Evolutionary conservation across 2,113 vertebrate genomes (phyloP).

Genomic region (Gallinago paraguaiae): DNA sequence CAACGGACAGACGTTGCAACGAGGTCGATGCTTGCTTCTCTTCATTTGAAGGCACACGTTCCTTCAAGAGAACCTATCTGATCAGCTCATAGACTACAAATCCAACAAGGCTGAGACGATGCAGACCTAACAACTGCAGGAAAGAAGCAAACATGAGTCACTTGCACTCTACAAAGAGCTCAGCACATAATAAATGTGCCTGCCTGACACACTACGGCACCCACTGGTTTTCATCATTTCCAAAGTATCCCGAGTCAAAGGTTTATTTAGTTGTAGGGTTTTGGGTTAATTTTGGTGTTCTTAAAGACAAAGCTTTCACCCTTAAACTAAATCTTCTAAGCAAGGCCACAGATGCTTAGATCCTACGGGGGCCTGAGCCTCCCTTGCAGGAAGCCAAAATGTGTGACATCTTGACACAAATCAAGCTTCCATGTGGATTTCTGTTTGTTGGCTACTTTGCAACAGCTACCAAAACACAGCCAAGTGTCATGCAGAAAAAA

Average conservation of each 20-base stretch:
- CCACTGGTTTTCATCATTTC: neutral
- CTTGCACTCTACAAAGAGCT: neutral
- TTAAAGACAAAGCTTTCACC: neutral
- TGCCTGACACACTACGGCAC: neutral
- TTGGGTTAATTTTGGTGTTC: neutral
- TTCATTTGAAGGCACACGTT: neutral
- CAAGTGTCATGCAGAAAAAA: neutral
- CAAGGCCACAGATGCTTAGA: neutral
- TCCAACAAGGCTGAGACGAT: neutral
- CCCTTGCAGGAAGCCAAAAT: neutral
- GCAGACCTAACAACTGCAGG: neutral
- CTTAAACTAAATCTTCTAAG: neutral
- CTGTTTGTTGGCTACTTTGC: neutral
- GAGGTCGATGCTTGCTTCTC: neutral
- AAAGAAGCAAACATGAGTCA: neutral
- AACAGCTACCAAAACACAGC: neutral
- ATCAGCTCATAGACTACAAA: neutral
- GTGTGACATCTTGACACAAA: neutral
- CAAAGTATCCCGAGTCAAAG: neutral
- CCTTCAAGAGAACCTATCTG: neutral
- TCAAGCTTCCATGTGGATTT: neutral
- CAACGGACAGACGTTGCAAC: neutral
- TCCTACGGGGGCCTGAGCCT: neutral
- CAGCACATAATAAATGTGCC: rapidly evolving
- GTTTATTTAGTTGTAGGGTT: neutral